Evolutionary conservation across 2,888 invertebrate genomes (phyloP), one percentile per base, ranked within the genome.

Genomic region (Ellobium chinense): DNA sequence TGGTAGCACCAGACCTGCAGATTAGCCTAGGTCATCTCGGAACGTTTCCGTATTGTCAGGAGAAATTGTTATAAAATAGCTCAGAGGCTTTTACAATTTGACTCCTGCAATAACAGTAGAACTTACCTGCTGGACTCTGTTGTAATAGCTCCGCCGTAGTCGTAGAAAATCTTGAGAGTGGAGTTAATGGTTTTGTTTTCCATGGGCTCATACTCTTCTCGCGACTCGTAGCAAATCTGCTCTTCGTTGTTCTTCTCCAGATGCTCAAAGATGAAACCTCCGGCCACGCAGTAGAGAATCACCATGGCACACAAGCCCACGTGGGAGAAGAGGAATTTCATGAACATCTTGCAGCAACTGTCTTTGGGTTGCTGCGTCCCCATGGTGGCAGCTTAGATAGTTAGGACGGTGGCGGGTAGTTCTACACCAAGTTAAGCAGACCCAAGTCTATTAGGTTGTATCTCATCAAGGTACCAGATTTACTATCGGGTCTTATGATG

Each of bases 191-290:
- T 91, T 60, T 88, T 87, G 68, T 87, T 87, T 83, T 90, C 87
- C 87, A 90, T 90, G 1, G 89, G 87, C 2, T 77, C 66, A 70
- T 92, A 92, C 80, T 91, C 91, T 24, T 88, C 85, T 36, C 84
- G 70, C 5, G 90, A 88, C 79, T 91, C 91, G 75, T 89, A 87
- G 83, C 92, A 92, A 62, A 91, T 88, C 80, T 89, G 87, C 79
- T 90, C 86, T 82, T 93, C 93, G 85, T 93, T 93, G 75, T 91
- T 91, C 79, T 89, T 88, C 83, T 93, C 93, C 70, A 93, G 87
- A 81, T 92, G 92, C 85, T 91, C 89, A 83, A 93, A 93, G 69
- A 92, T 91, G 85, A 91, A 92, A 1, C 92, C 93, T 1, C 93
- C 93, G 0, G 91, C 92, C 1, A 93, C 89, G 73, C 91, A 88